Base-by-base conservation (phyloP, 2,797 vertebrate genomes). In the Rachycentron canadum region DNA sequence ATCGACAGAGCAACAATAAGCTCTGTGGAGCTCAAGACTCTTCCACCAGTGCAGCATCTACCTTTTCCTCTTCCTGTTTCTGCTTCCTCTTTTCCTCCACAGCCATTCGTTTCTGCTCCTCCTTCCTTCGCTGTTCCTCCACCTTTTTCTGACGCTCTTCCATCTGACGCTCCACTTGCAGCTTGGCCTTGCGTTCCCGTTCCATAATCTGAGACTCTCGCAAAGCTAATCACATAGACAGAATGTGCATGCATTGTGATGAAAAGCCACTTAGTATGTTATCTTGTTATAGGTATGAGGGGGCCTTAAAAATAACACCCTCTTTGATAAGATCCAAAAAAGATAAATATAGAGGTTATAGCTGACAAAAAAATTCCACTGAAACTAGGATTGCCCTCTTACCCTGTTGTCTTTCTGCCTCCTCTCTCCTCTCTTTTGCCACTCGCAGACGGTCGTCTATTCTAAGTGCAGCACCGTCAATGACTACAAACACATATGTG, bases 81-180 rank as follows among this genome's bases (percentile, higher is more conserved):
- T 95, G 96, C 86, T 96, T 98, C 84, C 98, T 96, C 83, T 98
- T 99, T 85, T 97, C 96, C 90, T 98, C 97, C 49, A 95, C 97
- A 2, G 97, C 97, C 49, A 94, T 41, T 69, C 97, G 96, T 71
- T 97, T 95, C 73, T 96, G 97, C 23, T 99, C 97, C 86, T 98
- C 98, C 81, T 96, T 99, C 84, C 88, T 95, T 58, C 97, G 96
- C 81, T 98, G 98, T 72, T 98, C 97, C 59, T 94, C 96, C 5
- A 98, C 85, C 55, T 96, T 98, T 70, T 90, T 95, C 59, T 97
- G 97, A 60, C 96, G 97, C 88, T 98, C 98, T 90, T 99, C 97
- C 88, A 97, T 72, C 82, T 98, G 97, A 32, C 96, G 97, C 86
- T 98, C 97, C 58, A 98, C 97, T 23, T 96, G 96, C 40, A 96